Evolutionary conservation across 2,113 vertebrate species (phyloP), one percentile per base, ranked within the genome.

Genomic region (Bujurquina vittata): DNA sequence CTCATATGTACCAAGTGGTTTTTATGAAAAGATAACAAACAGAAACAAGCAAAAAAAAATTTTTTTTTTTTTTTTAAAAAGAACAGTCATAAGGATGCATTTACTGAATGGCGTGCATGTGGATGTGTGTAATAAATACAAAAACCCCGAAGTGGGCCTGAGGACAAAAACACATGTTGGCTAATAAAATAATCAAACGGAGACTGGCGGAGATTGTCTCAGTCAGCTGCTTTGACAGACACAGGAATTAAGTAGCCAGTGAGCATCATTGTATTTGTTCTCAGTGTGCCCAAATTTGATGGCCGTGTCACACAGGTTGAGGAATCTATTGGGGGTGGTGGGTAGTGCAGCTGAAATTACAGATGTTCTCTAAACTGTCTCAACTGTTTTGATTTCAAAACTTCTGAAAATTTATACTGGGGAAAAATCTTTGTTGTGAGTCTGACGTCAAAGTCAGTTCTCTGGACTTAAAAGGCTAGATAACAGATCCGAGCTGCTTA

Each of bases 381-480:
- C 67, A 31, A 29, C 17, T 23, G 31, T n/a, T 52, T 23, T 0
- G 10, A 49, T 72, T 52, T 72, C 43, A 52, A 18, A 8, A 31
- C 46, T 52, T 52, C 43, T 4, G 6, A 33, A 12, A 10, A 3
- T 29, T 72, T 14, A 72, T 23, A 72, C 17, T 52, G 31, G 46
- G 5, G 0, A 33, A 54, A 31, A 18, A 54, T 18, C 6, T 54
- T 54, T n/a, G 12, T 54, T 77, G 29, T 8, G 56, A 76, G 74
- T 46, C 23, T 60, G 17, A 49, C 18, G 18, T 49, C 4, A 60
- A 52, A 76, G 18, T 12, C 23, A 65, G 58, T 58, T 81, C 29
- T 29, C 35, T 85, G 33, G 55, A 78, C 72, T 85, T 65, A 29
- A 73, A 84, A n/a, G 2, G 14, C 4, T 29, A 35, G 63, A 86